Percentiles rank a stretch among this genome's conserved stretches.
These are phyloP conservation scores for Diachasma alloeum DNA, from an alignment of 1,140 invertebrate genomes.

Conservation along the genomic window DNA sequence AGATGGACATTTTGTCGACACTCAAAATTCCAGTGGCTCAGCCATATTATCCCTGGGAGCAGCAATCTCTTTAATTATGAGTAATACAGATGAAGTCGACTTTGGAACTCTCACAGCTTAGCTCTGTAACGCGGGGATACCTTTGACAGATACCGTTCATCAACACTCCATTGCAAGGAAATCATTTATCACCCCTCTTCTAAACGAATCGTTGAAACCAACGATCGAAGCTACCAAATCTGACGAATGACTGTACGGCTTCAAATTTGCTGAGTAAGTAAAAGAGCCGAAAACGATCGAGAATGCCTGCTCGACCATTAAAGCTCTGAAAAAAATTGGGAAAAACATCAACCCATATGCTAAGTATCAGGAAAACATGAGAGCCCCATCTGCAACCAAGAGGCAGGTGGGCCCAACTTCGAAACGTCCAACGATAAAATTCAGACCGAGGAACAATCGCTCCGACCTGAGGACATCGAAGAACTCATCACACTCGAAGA, in stretches of 20 bases:
- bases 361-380: too few species aligned
- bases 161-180: conserved; percentile 20
- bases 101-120: background rate
- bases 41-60: conserved; percentile 17
- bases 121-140: conserved; percentile 14
- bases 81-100: conserved; percentile 11
- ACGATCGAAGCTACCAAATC: conserved; percentile 7
- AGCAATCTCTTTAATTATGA: conserved; percentile 29
- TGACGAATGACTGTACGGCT: conserved; percentile 25
- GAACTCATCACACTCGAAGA: too few species aligned
- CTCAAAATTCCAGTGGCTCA: conserved; percentile 33
- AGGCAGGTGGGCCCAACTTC: too few species aligned
- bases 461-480: too few species aligned
- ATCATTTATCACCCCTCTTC: conserved; percentile 18
- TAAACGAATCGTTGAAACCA: conserved; percentile 22
- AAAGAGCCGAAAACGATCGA: too few species aligned
- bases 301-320: too few species aligned
- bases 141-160: conserved; percentile 8
- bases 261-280: conserved; percentile 17
- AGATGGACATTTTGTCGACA: conserved; percentile 33
- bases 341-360: too few species aligned
- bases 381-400: too few species aligned
- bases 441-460: too few species aligned
- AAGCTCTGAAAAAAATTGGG: too few species aligned
- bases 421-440: too few species aligned